Base-by-base conservation (phyloP, 2,888 invertebrate species). In the Spilosoma lubricipeda region DNA sequence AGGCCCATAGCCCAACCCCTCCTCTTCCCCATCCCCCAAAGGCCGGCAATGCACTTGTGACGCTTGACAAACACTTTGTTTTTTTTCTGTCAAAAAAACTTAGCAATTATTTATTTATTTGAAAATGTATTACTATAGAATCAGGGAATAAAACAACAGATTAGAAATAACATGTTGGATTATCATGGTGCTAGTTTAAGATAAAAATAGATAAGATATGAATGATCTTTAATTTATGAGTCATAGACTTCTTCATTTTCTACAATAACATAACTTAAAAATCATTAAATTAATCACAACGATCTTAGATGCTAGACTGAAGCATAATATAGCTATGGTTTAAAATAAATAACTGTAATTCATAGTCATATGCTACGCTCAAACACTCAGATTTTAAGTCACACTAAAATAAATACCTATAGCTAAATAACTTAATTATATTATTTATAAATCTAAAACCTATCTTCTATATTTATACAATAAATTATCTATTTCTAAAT, bases 401-500 rank as follows among this genome's bases (percentile, higher is more conserved):
- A 56, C 30, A 18, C n/a, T 36, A 76, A 80, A 78, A 78, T 74
- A 82, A 68, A 84, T 64, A 36, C 15, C 70, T 66, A 45, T 75
- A 73, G 84, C 80, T 77, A 81, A 82, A 79, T 81, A 71, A 67
- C 56, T 76, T 79, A 78, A 30, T 2, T 52, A 73, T 18, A 30
- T 2, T 64, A 73, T n/a, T 36, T 36, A 39, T 42, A 75, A 75
- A 73, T 20, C 68, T 78, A 75, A 75, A 77, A 48, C 67, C 76
- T 83, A 82, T 79, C 80, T 67, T 70, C 87, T 79, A 80, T 86
- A 88, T 80, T 85, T 88, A 79, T 86, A 83, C 77, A 90, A 86
- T 79, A 91, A 76, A 74, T 89, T 85, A n/a, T 90, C 85, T 80
- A 91, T 77, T 84, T 90, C 81, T 67, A 86, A 74, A 73, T 88